phyloP scores from a whole-genome alignment of 2,888 invertebrate species.

The Nephrocerus scutellatus region DNA sequence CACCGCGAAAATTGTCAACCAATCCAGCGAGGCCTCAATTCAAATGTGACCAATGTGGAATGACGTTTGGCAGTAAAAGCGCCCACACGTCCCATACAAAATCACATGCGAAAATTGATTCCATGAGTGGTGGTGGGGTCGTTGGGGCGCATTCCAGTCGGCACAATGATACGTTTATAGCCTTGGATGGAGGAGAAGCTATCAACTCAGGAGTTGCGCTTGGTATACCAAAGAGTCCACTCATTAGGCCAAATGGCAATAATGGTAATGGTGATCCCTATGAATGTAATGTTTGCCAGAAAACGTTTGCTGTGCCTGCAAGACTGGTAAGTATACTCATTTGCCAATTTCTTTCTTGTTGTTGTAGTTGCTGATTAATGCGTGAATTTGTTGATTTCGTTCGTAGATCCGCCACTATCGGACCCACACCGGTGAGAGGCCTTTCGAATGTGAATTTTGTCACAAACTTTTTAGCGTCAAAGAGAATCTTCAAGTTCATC shows the following conservation, averaged over 20 bases:
- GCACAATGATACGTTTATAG: conserved; percentile 28
- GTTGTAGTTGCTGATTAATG: background rate
- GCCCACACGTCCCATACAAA: conserved; percentile 64
- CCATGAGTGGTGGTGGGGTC: conserved; percentile 19
- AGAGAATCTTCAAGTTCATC: conserved; percentile 84
- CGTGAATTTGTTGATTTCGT: background rate
- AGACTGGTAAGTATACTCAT: conserved; percentile 54
- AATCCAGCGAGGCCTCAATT: conserved; percentile 50
- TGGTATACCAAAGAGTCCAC: conserved; percentile 42
- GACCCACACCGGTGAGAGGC: conserved; percentile 85
- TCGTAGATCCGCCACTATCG: conserved; percentile 65
- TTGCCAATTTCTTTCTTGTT: background rate
- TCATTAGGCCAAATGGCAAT: conserved; percentile 36
- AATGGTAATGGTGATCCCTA: conserved; percentile 60
- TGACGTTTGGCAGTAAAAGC: conserved; percentile 68
- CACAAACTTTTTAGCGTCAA: conserved; percentile 89
- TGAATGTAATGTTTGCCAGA: conserved; percentile 82
- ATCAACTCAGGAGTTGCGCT: conserved; percentile 30
- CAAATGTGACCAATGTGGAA: conserved; percentile 65
- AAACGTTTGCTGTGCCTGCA: conserved; percentile 86
- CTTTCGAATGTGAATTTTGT: conserved; percentile 87
- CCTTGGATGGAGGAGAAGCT: conserved; percentile 17
- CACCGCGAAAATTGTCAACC: conserved; percentile 27
- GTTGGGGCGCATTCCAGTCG: conserved; percentile 41
- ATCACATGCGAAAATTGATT: conserved; percentile 55